Conservation (phyloP, 2,113 vertebrate species). For the Charina bottae region DNA sequence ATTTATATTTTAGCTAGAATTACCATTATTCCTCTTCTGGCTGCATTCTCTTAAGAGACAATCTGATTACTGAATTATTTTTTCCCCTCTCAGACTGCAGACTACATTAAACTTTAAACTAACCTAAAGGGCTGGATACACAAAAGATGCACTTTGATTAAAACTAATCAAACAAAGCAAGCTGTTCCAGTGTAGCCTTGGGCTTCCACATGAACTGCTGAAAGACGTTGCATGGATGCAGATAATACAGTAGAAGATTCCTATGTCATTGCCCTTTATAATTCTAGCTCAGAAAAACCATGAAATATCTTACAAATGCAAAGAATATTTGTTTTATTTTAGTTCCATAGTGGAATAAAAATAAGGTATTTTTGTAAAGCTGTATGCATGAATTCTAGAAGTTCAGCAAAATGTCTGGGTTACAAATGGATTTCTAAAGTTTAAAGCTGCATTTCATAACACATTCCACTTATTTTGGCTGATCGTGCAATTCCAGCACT, state of each 20-base stretch:
- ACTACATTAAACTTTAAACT: neutral
- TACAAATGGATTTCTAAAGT: neutral
- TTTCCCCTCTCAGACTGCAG: neutral
- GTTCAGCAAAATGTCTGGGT: neutral
- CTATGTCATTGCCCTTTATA: neutral
- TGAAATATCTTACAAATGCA: neutral
- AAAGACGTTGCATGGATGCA: neutral
- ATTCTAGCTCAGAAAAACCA: neutral
- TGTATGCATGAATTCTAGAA: neutral
- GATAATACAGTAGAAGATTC: slow-evolving; percentile 13
- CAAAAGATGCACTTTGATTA: neutral
- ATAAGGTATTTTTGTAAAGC: neutral
- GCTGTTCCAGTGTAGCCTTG: neutral
- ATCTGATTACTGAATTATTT: neutral
- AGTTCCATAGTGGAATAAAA: neutral
- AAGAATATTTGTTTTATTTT: neutral
- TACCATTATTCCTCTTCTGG: neutral
- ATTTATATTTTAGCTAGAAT: neutral
- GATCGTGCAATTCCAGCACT: no score
- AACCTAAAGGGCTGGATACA: neutral
- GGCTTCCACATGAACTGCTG: neutral
- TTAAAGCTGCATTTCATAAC: no score
- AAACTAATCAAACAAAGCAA: neutral
- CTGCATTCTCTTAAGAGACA: neutral
- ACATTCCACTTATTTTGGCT: no score